A percentile compares a stretch with the other conserved stretches of the same genome.
Conservation (phyloP, 2,797 vertebrate genomes). For the Monodelphis domestica region DNA sequence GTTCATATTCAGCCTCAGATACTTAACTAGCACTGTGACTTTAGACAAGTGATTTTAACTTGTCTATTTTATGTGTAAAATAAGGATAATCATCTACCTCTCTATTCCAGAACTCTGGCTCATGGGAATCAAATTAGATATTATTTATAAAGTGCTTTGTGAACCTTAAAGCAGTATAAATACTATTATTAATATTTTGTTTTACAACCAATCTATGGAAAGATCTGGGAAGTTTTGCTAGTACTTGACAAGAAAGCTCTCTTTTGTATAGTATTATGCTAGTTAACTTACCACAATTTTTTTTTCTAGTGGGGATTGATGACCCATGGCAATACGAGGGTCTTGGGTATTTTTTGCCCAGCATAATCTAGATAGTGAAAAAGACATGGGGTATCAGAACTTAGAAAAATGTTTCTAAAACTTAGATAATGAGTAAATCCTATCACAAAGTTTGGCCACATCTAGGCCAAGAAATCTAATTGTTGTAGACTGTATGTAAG, state of each 20-base stretch:
- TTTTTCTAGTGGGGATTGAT: constrained; percentile 71
- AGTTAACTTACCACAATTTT: constrained; percentile 67
- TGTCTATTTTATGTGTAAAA: background rate
- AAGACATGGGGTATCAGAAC: constrained; percentile 22
- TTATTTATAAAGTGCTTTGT: background rate
- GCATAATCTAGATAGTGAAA: constrained; percentile 66
- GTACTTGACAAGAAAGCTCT: background rate
- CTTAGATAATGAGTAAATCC: background rate
- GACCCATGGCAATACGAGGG: constrained; percentile 64
- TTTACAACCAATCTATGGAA: constrained; percentile 32
- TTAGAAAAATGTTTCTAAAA: background rate
- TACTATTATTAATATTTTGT: background rate
- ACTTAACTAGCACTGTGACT: background rate
- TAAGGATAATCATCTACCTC: background rate
- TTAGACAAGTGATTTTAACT: background rate
- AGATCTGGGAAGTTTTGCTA: constrained; percentile 8
- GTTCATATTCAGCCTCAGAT: background rate
- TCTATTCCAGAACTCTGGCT: background rate
- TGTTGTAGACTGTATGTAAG: constrained; percentile 11
- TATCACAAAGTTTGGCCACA: background rate
- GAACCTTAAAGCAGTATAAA: background rate
- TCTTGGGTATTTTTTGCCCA: constrained; percentile 68
- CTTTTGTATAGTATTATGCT: background rate
- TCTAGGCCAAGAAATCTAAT: background rate
- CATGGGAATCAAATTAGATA: background rate